phyloP scores from a whole-genome alignment of 2,797 vertebrate species.

The Antrozous pallidus region DNA sequence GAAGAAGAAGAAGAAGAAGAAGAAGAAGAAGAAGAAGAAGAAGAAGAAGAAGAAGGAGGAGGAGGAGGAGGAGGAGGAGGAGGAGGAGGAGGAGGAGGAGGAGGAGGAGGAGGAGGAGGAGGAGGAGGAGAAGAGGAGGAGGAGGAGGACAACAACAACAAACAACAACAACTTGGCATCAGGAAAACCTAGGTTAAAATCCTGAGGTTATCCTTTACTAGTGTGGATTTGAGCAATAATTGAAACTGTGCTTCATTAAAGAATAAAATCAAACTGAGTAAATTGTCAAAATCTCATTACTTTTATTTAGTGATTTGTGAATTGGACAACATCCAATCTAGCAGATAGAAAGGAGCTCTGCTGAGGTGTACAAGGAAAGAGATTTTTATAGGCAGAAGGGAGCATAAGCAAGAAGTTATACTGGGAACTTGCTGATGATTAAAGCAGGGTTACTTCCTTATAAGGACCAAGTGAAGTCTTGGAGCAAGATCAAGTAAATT shows the following conservation, averaged over 20 bases:
- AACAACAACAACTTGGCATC: neutral
- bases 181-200: neutral
- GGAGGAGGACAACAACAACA: no score
- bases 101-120: no score
- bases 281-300: neutral
- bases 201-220: neutral
- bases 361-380: neutral
- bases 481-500: neutral
- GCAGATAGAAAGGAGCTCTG: neutral
- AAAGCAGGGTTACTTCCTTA: neutral
- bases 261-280: neutral
- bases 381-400: neutral
- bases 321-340: neutral
- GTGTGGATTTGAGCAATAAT: neutral
- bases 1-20: no score
- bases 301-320: neutral
- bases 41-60: no score
- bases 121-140: no score
- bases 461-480: neutral
- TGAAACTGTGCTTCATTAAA: neutral
- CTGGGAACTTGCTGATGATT: neutral
- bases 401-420: neutral
- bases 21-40: no score
- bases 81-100: no score
- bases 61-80: no score